Evolutionary conservation across 2,113 vertebrate genomes (phyloP).

Genomic region (Labeo rohita): DNA sequence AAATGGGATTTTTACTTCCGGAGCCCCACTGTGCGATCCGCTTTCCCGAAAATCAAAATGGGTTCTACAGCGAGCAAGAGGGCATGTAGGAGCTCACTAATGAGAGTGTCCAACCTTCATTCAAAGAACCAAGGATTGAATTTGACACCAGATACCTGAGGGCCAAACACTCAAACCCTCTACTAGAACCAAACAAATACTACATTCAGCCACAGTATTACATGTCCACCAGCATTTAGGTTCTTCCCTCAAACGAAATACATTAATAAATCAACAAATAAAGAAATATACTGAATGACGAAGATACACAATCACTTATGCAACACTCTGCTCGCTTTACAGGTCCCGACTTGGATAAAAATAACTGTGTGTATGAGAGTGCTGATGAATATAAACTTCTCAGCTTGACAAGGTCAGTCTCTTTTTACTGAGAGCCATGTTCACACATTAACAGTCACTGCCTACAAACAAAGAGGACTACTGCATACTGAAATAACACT

Average conservation of each 20-base stretch:
- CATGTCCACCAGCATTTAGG: not conserved
- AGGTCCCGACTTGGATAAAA: not conserved
- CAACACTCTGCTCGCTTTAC: not conserved
- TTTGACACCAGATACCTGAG: conserved; percentile 2
- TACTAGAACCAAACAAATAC: not conserved
- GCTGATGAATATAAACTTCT: conserved; percentile 17
- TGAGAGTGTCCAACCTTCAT: not conserved
- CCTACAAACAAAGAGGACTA: not conserved
- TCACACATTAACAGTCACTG: conserved; percentile 3
- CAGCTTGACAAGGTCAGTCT: conserved; percentile 5
- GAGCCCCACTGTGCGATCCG: not conserved
- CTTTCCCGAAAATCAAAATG: not conserved
- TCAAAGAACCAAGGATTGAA: not conserved
- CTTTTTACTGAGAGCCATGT: conserved; percentile 6
- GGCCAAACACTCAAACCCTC: not conserved
- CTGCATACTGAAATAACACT: conserved; percentile 5
- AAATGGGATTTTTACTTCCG: conserved; percentile 3
- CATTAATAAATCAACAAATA: not conserved
- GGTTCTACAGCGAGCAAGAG: not conserved
- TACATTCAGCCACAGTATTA: not conserved
- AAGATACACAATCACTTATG: not conserved
- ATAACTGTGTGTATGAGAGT: not conserved
- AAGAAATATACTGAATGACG: not conserved
- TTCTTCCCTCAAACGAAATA: not conserved
- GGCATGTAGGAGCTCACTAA: not conserved